Evolutionary conservation across 2,797 vertebrate genomes (phyloP), one percentile per base, ranked within the genome.

Genomic region (Anguilla megastoma): DNA sequence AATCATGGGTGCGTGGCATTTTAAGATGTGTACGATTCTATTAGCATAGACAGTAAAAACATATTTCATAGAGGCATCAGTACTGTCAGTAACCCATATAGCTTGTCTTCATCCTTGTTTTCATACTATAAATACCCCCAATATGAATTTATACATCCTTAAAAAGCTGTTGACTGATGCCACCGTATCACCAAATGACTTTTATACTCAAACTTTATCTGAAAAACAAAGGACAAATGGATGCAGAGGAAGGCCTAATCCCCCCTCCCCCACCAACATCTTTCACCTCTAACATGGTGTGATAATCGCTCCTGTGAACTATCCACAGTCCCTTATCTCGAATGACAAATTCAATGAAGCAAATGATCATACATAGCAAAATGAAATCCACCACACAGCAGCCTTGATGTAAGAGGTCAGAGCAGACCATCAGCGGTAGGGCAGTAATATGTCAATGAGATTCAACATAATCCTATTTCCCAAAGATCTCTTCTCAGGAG

Each of bases 301-400:
- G 92, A 91, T 92, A 93, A 93, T 90, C 89, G 69, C 21, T 21
- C 7, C 90, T 91, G 91, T 92, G 92, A 92, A 90, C 93, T 91
- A 91, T 90, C 85, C 91, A 92, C 90, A 66, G 88, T 92, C 91
- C 91, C n/a, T 54, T 14, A 85, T 85, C 56, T 63, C 36, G 9
- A 36, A 33, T 36, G 56, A 56, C 56, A 10, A 18, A 14, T 56
- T 63, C 27, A 41, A 36, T 27, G 21, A 36, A 36, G 36, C 66
- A 91, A 91, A 93, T 93, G 93, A 93, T 94, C 92, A 91, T 91
- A 94, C 93, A 92, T 92, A 94, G 90, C 93, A 94, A 93, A 95
- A 93, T 86, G 87, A 91, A 90, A 87, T 83, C 76, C 52, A 54
- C 36, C 9, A 85, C 85, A 24, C 76, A 27, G 85, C 16, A 48